Evolutionary conservation across 2,888 invertebrate genomes (phyloP).

Genomic region (Pinctada fucata): DNA sequence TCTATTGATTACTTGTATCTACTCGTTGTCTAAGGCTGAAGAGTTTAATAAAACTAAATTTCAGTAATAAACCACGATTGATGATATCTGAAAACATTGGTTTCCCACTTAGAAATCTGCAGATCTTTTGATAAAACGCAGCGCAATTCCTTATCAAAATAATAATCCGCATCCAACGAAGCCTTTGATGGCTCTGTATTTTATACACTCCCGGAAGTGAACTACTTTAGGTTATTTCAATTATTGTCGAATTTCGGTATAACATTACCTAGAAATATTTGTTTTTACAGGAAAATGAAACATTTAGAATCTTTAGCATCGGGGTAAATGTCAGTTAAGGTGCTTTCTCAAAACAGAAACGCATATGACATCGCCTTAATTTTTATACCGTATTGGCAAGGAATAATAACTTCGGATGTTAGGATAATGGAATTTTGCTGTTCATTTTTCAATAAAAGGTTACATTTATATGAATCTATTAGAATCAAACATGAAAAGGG

Average conservation of each 20-base stretch:
- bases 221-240: conserved; percentile 27
- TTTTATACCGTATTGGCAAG: background rate
- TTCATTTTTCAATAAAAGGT: conserved; percentile 32
- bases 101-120: background rate
- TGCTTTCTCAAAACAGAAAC: background rate
- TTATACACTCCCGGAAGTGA: conserved; percentile 22
- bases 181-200: conserved; percentile 4
- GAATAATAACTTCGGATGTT: conserved; percentile 20
- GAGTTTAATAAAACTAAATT: background rate
- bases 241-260: conserved; percentile 25
- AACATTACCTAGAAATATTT: conserved; percentile 25
- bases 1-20: no score
- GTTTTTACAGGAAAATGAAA: conserved; percentile 16
- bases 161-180: background rate
- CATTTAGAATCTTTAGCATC: conserved; percentile 5
- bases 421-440: conserved; percentile 31
- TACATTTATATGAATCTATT: conserved; percentile 25
- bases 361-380: conserved; percentile 9
- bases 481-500: conserved; percentile 13
- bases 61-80: background rate
- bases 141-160: conserved; percentile 9
- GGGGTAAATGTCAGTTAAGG: conserved; percentile 6
- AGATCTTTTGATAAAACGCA: conserved; percentile 1
- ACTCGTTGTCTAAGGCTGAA: no score
- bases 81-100: background rate